Evolutionary conservation across 2,113 vertebrate species (phyloP).

Genomic region (Oncorhynchus tshawytscha): DNA sequence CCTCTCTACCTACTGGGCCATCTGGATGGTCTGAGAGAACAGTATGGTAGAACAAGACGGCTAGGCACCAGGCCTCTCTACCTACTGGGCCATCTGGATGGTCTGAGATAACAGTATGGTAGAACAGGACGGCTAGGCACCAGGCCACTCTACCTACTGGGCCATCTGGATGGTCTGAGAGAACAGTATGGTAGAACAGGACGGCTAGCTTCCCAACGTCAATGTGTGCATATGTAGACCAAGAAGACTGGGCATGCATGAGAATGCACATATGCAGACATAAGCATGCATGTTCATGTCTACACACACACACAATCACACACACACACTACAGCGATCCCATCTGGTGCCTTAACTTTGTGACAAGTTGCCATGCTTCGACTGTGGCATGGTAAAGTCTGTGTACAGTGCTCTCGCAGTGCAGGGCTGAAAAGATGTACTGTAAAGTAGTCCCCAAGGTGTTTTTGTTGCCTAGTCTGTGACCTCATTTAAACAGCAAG

Average conservation of each 20-base stretch:
- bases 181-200: background rate
- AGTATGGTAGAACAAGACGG: too few species aligned
- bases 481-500: constrained; percentile 33
- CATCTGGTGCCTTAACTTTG: constrained; percentile 30
- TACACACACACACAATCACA: constrained; percentile 18
- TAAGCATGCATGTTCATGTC: background rate
- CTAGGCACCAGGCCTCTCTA: too few species aligned
- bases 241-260: background rate
- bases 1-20: too few species aligned
- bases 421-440: background rate
- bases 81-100: too few species aligned
- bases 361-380: background rate
- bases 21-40: too few species aligned
- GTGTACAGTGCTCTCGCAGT: background rate
- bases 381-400: constrained; percentile 8
- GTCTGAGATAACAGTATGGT: too few species aligned
- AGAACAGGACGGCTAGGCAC: too few species aligned
- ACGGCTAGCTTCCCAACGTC: background rate
- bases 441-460: constrained; percentile 43
- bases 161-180: too few species aligned
- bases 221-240: background rate
- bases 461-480: constrained; percentile 17
- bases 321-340: constrained; percentile 10
- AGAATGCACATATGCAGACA: constrained; percentile 3
- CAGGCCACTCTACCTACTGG: too few species aligned